Base-by-base conservation (phyloP, 2,797 vertebrate species). In the Diglossa cyanea region DNA sequence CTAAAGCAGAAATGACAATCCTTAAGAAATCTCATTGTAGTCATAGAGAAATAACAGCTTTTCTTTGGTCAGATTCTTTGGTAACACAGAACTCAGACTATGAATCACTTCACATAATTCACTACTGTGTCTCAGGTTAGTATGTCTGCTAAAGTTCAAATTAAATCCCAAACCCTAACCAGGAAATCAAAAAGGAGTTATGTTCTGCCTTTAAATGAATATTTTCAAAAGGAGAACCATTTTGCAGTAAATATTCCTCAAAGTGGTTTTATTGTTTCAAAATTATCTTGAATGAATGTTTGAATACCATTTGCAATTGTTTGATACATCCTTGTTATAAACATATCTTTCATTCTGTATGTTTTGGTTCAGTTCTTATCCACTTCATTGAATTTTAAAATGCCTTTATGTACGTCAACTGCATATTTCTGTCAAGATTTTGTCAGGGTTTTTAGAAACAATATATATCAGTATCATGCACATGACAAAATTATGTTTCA, bases 401-500 rank as follows among this genome's bases (percentile, higher is more conserved):
- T 14, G 3, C 2, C 31, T 68, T 79, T 44, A 8, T 61, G 37
- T 39, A 76, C 45, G 16, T 61, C 17, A 31, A 9, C 11, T 60
- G 26, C 28, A 57, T 63, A 60, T 45, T 61, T 40, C 25, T 33
- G 15, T 35, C 18, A 39, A 61, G 55, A 45, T 42, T 53, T 70
- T 73, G 10, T 55, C 35, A 81, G 55, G 9, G 3, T 0, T 67
- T 19, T 71, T 48, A 75, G 66, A 88, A 90, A 40, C 10, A 45
- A 39, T 35, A 53, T 13, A 24, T 17, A 24, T 18, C 30, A 60
- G 5, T 76, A 44, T 44, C 1, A 0, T 35, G 14, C 23, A 35
- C 31, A 33, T 2, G 4, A 26, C 1, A 45, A 86, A n/a, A 45
- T 0, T 2, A 23, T 18, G 2, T 7, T 90, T 63, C 40, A 63